phyloP scores from a whole-genome alignment of 2,113 vertebrate genomes.

The Bettongia penicillata region DNA sequence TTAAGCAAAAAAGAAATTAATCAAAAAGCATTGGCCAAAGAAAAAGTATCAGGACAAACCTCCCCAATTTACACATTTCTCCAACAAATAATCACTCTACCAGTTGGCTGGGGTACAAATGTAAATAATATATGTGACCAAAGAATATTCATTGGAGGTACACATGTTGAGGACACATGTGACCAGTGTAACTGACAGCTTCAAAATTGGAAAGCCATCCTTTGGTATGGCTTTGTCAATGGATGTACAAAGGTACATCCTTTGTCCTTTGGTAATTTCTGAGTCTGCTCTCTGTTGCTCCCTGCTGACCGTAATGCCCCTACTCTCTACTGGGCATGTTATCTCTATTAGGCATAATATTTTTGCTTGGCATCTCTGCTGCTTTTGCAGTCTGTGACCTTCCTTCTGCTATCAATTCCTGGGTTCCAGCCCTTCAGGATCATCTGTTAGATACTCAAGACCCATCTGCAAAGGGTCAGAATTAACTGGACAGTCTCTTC shows the following conservation, averaged over 20 bases:
- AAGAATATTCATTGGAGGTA: background rate
- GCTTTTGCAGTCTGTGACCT: background rate
- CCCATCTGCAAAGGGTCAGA: background rate
- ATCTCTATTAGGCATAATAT: background rate
- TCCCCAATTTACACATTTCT: background rate
- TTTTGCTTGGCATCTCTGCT: background rate
- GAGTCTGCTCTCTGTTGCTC: background rate
- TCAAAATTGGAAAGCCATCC: background rate
- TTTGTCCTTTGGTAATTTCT: background rate
- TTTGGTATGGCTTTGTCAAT: too few relatives aligned
- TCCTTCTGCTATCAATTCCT: background rate
- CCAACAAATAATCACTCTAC: background rate
- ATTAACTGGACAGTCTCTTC: background rate
- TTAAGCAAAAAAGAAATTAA: background rate
- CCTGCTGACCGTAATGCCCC: background rate
- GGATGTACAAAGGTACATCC: too few relatives aligned
- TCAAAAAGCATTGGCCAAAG: background rate
- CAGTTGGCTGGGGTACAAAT: background rate
- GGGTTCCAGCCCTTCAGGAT: background rate
- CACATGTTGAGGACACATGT: background rate
- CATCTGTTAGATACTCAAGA: background rate
- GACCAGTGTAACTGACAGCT: background rate
- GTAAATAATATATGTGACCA: background rate
- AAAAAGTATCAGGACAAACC: background rate
- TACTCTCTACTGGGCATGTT: background rate